Base-by-base conservation (phyloP, 2,888 invertebrate species). In the Dryocosmus kuriphilus region DNA sequence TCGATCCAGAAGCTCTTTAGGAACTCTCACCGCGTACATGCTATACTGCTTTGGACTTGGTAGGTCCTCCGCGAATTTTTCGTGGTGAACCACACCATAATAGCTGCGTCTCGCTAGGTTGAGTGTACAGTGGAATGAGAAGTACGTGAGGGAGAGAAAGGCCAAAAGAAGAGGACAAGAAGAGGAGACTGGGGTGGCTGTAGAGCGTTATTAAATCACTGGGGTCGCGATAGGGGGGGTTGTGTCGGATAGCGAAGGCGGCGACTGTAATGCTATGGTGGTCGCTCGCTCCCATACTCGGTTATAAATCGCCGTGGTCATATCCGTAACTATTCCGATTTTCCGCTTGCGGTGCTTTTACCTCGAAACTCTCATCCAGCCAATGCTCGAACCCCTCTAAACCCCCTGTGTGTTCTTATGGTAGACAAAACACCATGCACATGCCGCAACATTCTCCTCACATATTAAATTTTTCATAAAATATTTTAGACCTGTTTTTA, bases 281-380 rank as follows among this genome's bases (percentile, higher is more conserved):
- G 79, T 77, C 60, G 73, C 60, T 65, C 51, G 74, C 38, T 61
- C 19, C 61, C 74, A 61, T 74, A 16, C 74, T 46, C n/a, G 75
- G 75, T 30, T 75, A 80, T 77, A 81, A 82, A 82, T 82, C 78
- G 79, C n/a, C 61, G 19, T 67, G 74, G 77, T 77, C 77, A 63
- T 74, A 74, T 80, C 78, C 79, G 81, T 82, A 79, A 83, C 83
- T 81, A 79, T 82, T 81, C 78, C 82, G 83, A 83, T 84, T 83
- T 81, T 84, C 77, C 78, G 81, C 77, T 81, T 77, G 78, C 75
- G 75, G 74, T 74, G 79, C 73, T 80, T 74, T 62, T 75, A 71
- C 51, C 71, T 51, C 32, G 11, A 71, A 71, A 71, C 51, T 71
- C 71, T 51, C 30, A 55, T 71, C 51, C 51, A 71, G 51, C 32